Evolutionary conservation across 2,113 vertebrate species (phyloP), one percentile per base, ranked within the genome.

Genomic region (Echinops telfairi): DNA sequence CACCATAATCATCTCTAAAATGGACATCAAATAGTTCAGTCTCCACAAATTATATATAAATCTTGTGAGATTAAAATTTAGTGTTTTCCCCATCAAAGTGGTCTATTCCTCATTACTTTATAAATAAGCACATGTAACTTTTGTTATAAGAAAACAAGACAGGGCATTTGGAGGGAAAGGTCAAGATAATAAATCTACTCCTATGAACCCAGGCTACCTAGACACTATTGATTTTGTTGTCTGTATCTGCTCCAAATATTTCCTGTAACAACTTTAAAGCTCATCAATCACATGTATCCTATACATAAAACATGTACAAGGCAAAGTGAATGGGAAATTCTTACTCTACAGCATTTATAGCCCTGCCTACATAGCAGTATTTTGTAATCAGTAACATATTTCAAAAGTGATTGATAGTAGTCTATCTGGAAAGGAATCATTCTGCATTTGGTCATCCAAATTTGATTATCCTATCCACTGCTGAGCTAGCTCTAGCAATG

Each of bases 161-260:
- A 43, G 27, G 47, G 19, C 3, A 86, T 68, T 95, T 86, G 10
- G 76, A 92, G 20, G 47, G 23, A 86, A 93, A 93, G 66, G 27
- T 95, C 91, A 94, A 70, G 79, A 83, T 25, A 90, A 93, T 94
- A 93, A 95, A 92, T 92, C 64, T 87, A 40, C 20, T 91, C 57
- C 47, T 15, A n/a, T 73, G 60, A 89, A 60, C 27, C 33, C 40
- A 57, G 58, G 47, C 66, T 92, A 58, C 77, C 20, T 53, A 89
- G 58, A 62, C 8, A 31, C 17, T 96, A 80, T 92, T 38, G 94
- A 94, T 77, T 94, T 85, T 85, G 43, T 82, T 93, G 58, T 53
- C 58, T 89, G 64, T 57, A 38, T 89, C 71, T 93, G 58, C 53
- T 90, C 86, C 79, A 90, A 91, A 78, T 76, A 96, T 78, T 94